A percentile compares a stretch with the other conserved stretches of the same genome.
phyloP scores from a whole-genome alignment of 2,797 vertebrate species.

The Urosaurus nigricauda region DNA sequence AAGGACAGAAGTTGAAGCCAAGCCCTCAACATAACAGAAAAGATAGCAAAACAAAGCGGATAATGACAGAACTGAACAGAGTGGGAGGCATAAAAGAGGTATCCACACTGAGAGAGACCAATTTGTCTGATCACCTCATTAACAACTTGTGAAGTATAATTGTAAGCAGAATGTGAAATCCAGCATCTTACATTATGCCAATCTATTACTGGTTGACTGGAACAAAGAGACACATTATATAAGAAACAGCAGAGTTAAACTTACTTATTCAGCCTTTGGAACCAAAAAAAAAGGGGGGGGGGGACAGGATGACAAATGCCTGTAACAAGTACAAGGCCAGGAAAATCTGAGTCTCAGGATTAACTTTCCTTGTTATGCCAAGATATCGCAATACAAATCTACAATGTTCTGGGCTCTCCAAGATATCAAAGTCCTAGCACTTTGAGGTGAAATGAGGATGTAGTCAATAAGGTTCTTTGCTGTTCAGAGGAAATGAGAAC shows the following conservation, averaged over 20 bases:
- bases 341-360: conserved; percentile 41
- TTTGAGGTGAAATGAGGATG: conserved; percentile 36
- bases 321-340: conserved; percentile 21
- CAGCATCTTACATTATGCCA: conserved; percentile 5
- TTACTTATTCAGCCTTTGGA: conserved; percentile 10
- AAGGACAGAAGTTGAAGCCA: conserved; percentile 37
- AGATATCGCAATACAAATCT: conserved; percentile 25
- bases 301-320: conserved; percentile 10
- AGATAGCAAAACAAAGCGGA: background rate
- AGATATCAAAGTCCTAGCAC: conserved; percentile 14
- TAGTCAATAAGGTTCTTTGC: background rate
- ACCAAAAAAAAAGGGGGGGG: background rate
- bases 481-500: background rate
- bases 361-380: conserved; percentile 19
- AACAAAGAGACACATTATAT: background rate
- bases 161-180: background rate
- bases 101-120: background rate
- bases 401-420: conserved; percentile 4
- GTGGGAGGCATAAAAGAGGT: background rate
- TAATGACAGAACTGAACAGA: background rate
- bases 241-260: conserved; percentile 20
- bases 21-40: background rate
- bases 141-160: background rate
- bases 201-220: background rate
- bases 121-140: background rate